Evolutionary conservation across 2,797 vertebrate genomes (phyloP).

Genomic region (Pangasius krempfi): DNA sequence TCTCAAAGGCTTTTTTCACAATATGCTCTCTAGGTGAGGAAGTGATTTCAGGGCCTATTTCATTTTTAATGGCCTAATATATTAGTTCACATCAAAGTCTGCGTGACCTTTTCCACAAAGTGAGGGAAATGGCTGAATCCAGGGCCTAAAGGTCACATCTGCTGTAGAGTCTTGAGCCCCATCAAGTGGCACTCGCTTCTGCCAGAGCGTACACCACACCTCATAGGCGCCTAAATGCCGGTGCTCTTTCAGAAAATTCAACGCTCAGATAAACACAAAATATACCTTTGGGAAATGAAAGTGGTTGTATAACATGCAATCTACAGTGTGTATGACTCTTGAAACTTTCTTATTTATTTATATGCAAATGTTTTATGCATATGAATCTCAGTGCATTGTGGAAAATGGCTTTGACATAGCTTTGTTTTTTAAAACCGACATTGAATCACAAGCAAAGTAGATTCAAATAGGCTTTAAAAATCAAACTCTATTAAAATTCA

Average conservation of each 20-base stretch:
- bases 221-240: background rate
- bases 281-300: constrained; percentile 15
- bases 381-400: background rate
- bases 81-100: constrained; percentile 59
- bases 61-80: constrained; percentile 59
- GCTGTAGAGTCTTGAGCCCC: constrained; percentile 50
- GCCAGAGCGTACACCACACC: background rate
- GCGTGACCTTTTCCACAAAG: constrained; percentile 62
- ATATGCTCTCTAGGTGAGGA: constrained; percentile 21
- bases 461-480: constrained; percentile 51
- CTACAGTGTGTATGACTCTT: background rate
- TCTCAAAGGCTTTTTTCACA: constrained; percentile 22
- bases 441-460: constrained; percentile 28
- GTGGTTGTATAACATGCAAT: constrained; percentile 9
- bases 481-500: constrained; percentile 55
- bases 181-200: constrained; percentile 49
- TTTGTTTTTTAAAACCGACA: background rate
- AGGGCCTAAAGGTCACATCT: constrained; percentile 60
- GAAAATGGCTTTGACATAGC: background rate
- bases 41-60: constrained; percentile 45
- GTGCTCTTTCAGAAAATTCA: background rate
- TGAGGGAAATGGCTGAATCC: constrained; percentile 51
- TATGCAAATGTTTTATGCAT: constrained; percentile 15
- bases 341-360: constrained; percentile 22
- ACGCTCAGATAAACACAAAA: constrained; percentile 2